These are phyloP conservation scores for Platysteira castanea DNA, from an alignment of 2,113 vertebrate genomes.

Conservation along the genomic window DNA sequence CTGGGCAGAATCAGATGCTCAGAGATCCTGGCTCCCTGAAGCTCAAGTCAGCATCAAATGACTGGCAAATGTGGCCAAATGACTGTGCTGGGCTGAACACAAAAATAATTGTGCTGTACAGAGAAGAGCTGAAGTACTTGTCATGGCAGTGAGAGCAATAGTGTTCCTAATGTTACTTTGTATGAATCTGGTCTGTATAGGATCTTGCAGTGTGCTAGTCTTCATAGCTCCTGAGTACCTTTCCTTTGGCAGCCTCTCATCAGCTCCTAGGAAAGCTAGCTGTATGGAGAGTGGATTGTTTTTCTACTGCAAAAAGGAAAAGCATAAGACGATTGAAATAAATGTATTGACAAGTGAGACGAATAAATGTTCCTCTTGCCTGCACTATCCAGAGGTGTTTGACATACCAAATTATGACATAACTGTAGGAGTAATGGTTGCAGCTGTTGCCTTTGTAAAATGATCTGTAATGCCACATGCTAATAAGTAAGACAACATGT, in stretches of 20 bases:
- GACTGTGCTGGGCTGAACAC: background rate
- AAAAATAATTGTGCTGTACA: background rate
- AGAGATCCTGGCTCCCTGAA: background rate
- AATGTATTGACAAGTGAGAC: slow-evolving; percentile 68
- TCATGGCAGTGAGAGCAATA: background rate
- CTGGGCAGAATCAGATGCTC: background rate
- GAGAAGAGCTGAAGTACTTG: background rate
- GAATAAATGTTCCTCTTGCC: slow-evolving; percentile 67
- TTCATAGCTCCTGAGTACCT: background rate
- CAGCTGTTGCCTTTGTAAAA: slow-evolving; percentile 77
- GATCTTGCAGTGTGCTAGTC: background rate
- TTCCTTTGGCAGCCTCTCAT: background rate
- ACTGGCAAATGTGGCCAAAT: background rate
- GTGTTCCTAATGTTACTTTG: background rate
- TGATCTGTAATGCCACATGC: slow-evolving; percentile 65
- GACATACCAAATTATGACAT: slow-evolving; percentile 72
- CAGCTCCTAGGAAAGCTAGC: slow-evolving; percentile 2
- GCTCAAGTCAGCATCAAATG: background rate
- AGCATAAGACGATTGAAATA: slow-evolving; percentile 17
- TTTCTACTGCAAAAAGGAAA: slow-evolving; percentile 21
- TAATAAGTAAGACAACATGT: slow-evolving; percentile 65
- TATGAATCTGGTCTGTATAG: background rate
- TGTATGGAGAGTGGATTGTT: slow-evolving; percentile 26
- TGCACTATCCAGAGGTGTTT: slow-evolving; percentile 54
- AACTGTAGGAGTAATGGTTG: slow-evolving; percentile 63